Percentiles rank a stretch among this genome's conserved stretches.
Evolutionary conservation across 2,888 invertebrate species (phyloP).

Genomic region (Oscheius sp.): DNA sequence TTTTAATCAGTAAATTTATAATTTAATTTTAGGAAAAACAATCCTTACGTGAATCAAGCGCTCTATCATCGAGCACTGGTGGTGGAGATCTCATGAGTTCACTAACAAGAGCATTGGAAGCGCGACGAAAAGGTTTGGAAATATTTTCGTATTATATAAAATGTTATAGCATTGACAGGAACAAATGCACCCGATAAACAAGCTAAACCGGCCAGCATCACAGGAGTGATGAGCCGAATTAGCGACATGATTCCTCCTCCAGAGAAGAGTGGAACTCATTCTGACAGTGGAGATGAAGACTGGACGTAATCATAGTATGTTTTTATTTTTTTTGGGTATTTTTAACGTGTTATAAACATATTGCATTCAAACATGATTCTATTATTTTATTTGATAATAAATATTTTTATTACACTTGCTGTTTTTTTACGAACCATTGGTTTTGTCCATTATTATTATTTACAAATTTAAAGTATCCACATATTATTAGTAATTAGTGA

Average conservation of each 20-base stretch:
- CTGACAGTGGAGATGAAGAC: constrained; percentile 43
- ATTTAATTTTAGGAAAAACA: constrained; percentile 11
- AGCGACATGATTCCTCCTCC: constrained; percentile 47
- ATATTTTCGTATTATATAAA: neutral
- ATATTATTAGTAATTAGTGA: constrained; percentile 9
- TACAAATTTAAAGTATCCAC: neutral
- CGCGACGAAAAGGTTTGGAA: constrained; percentile 51
- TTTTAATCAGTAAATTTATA: too few species aligned
- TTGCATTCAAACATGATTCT: neutral
- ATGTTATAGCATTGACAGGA: constrained; percentile 11
- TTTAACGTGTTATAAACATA: neutral
- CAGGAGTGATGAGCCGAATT: constrained; percentile 33
- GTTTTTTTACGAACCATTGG: neutral
- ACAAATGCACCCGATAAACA: neutral
- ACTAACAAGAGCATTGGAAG: constrained; percentile 55
- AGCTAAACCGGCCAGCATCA: neutral
- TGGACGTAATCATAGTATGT: constrained; percentile 35
- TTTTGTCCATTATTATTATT: neutral
- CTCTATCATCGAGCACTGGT: constrained; percentile 12
- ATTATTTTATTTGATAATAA: neutral
- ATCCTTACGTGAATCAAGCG: constrained; percentile 30
- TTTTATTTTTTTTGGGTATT: neutral
- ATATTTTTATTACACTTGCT: neutral
- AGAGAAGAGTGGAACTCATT: constrained; percentile 2
- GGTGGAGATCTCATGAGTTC: constrained; percentile 60